Conservation (phyloP, 1,140 invertebrate species). For the Rhopalosiphum padi region DNA sequence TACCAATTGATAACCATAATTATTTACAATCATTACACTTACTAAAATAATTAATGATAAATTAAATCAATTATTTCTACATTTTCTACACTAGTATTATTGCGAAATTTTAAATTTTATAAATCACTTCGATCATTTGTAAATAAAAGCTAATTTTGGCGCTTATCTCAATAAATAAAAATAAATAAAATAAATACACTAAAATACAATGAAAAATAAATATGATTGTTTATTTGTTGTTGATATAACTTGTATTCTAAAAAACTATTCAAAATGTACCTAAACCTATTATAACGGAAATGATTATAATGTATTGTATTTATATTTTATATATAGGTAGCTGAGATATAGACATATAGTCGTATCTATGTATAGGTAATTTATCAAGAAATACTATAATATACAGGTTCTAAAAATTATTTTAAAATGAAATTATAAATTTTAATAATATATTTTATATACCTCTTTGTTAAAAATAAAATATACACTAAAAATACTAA, state of each 20-base stretch:
- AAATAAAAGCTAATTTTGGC: not conserved
- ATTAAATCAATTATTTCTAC: not conserved
- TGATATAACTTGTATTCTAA: not conserved
- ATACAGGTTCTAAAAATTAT: not conserved
- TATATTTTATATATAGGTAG: not conserved
- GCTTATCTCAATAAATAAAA: not conserved
- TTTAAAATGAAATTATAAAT: not conserved
- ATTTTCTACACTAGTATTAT: not conserved
- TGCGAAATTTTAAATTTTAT: not conserved
- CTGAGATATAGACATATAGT: not conserved
- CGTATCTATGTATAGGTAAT: not conserved
- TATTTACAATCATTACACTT: too few relatives aligned
- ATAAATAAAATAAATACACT: not conserved
- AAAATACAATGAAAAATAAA: not conserved
- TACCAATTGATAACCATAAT: too few relatives aligned
- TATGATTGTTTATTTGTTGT: not conserved
- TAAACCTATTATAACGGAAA: not conserved
- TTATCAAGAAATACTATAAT: not conserved
- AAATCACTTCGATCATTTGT: not conserved
- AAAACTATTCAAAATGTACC: not conserved
- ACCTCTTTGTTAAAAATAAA: not conserved
- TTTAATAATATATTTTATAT: not conserved
- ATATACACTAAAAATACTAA: slow-evolving; percentile 10
- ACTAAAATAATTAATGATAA: not conserved
- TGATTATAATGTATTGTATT: not conserved